These are phyloP conservation scores for Didymodactylos carnosus DNA, from an alignment of 2,888 invertebrate species.

Conservation along the genomic window DNA sequence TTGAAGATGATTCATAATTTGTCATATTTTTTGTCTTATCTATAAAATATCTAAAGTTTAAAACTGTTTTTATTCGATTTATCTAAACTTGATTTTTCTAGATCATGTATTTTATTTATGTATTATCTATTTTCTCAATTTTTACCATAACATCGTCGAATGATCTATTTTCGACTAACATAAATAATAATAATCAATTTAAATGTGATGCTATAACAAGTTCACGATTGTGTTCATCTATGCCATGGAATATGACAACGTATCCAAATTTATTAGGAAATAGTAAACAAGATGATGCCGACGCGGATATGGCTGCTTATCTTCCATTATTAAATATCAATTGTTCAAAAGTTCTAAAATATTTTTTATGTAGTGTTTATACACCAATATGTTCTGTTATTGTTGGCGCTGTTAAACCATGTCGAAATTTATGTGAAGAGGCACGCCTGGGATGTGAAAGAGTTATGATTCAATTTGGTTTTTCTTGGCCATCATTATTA, in stretches of 20 bases:
- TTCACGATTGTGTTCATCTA: background rate
- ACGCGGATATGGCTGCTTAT: slow-evolving; percentile 67
- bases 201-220: background rate
- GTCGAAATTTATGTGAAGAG: slow-evolving; percentile 67
- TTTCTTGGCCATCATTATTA: slow-evolving; percentile 92
- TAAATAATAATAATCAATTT: background rate
- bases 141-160: too few species aligned
- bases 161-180: background rate
- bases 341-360: slow-evolving; percentile 78
- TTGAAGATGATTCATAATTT: too few species aligned
- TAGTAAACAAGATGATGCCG: slow-evolving; percentile 49
- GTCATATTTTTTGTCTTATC: too few species aligned
- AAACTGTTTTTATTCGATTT: too few species aligned
- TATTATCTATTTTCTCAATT: too few species aligned
- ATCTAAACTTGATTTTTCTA: too few species aligned
- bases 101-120: too few species aligned
- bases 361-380: slow-evolving; percentile 94
- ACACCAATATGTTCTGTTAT: slow-evolving; percentile 61
- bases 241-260: background rate
- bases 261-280: background rate
- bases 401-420: slow-evolving; percentile 37
- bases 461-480: slow-evolving; percentile 66
- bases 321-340: slow-evolving; percentile 94
- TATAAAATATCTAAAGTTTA: too few species aligned
- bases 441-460: slow-evolving; percentile 77